A percentile compares a stretch with the other conserved stretches of the same genome.
These are phyloP conservation scores for Bombus superbus DNA, from an alignment of 1,140 invertebrate genomes.

Conservation along the genomic window DNA sequence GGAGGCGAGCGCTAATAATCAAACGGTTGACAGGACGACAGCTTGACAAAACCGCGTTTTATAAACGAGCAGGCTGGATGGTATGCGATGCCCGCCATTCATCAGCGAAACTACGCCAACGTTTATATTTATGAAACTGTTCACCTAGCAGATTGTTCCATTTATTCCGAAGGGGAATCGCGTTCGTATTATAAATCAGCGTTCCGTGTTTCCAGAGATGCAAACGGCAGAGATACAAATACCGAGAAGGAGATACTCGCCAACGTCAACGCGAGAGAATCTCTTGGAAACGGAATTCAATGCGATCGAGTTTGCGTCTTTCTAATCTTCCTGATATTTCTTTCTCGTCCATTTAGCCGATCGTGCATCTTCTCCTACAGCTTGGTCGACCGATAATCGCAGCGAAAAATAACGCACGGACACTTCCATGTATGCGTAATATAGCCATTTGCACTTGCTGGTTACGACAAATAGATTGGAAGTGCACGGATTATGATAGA, in stretches of 20 bases:
- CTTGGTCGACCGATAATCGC: background rate
- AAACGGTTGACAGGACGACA: background rate
- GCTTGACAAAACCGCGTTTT: slow-evolving; percentile 7
- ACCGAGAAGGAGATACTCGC: too few relatives aligned
- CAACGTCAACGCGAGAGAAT: too few relatives aligned
- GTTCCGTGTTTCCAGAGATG: background rate
- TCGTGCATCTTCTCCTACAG: background rate
- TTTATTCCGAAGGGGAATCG: background rate
- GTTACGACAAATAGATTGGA: slow-evolving; percentile 31
- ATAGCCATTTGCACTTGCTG: background rate
- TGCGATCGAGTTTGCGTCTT: background rate
- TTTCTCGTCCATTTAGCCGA: background rate
- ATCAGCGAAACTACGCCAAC: background rate
- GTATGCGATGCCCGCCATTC: background rate
- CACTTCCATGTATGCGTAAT: background rate
- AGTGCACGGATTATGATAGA: slow-evolving; percentile 20
- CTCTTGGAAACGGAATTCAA: background rate
- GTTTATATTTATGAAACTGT: background rate
- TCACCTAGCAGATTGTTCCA: background rate
- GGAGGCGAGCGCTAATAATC: background rate
- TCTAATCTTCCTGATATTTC: background rate
- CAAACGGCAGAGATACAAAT: too few relatives aligned
- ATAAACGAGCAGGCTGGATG: background rate
- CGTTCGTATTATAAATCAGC: background rate
- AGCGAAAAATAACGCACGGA: background rate